Percentiles rank a stretch among this genome's conserved stretches.
Conservation (phyloP, 2,113 vertebrate species). For the Garra rufa region DNA sequence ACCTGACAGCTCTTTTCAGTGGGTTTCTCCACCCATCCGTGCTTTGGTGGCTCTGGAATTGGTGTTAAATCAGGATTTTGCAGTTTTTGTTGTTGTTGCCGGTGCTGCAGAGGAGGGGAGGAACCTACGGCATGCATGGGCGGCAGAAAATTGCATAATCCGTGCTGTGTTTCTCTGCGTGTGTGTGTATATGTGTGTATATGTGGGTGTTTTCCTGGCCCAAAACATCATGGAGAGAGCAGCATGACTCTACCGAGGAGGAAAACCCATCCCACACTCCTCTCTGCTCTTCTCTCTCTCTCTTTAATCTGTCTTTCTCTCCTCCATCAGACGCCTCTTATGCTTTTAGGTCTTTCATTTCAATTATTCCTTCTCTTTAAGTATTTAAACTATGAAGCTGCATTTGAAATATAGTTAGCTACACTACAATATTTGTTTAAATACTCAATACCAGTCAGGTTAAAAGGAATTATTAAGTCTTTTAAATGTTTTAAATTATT, state of each 20-base stretch:
- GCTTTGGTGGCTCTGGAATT: conserved; percentile 4
- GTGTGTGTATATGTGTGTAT: background rate
- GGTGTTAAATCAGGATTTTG: conserved; percentile 34
- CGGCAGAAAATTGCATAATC: conserved; percentile 41
- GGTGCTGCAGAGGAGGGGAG: conserved; percentile 42
- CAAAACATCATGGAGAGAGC: conserved; percentile 23
- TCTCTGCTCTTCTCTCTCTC: conserved; percentile 10
- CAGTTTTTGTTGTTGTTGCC: conserved; percentile 8
- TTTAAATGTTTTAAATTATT: too few species aligned
- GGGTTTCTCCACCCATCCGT: background rate
- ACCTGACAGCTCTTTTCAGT: conserved; percentile 4
- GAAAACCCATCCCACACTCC: conserved; percentile 54
- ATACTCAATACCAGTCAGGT: background rate
- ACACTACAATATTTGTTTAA: background rate
- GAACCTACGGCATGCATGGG: conserved; percentile 36
- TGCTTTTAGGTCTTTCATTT: background rate
- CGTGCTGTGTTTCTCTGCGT: background rate
- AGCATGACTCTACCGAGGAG: conserved; percentile 3
- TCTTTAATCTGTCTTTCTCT: conserved; percentile 54
- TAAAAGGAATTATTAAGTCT: too few species aligned
- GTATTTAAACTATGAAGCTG: background rate
- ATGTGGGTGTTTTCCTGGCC: conserved; percentile 37
- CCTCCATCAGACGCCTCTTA: conserved; percentile 34
- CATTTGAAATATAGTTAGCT: background rate
- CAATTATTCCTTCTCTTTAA: background rate